phyloP scores from a whole-genome alignment of 2,797 vertebrate genomes.

The Lutjanus campechanus region DNA sequence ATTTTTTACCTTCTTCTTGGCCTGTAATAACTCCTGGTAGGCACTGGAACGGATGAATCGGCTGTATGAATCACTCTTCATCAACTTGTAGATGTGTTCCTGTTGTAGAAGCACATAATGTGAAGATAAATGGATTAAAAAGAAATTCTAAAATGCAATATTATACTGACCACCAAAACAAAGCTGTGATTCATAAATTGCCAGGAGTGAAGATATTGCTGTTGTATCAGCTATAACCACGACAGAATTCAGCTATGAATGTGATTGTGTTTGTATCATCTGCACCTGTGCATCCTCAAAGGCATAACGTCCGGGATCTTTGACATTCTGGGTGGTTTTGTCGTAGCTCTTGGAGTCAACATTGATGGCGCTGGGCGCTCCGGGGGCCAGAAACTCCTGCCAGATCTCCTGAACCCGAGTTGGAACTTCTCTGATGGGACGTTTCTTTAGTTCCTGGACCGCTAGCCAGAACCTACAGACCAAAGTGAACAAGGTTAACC shows the following conservation, averaged over 20 bases:
- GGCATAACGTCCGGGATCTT: slow-evolving; percentile 95
- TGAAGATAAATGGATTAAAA: neutral
- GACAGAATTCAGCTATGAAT: neutral
- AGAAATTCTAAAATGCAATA: neutral
- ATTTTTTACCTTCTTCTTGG: slow-evolving; percentile 94
- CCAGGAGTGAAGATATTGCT: neutral
- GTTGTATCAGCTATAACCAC: neutral
- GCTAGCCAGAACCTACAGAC: slow-evolving; percentile 94
- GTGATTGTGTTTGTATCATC: neutral
- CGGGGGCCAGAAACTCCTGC: slow-evolving; percentile 96
- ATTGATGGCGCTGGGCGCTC: slow-evolving; percentile 97
- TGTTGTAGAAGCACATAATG: slow-evolving; percentile 70
- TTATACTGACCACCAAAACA: neutral
- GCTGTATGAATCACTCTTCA: slow-evolving; percentile 99
- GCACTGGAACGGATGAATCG: slow-evolving; percentile 99
- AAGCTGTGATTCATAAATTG: slow-evolving; percentile 15
- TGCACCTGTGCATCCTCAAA: slow-evolving; percentile 97
- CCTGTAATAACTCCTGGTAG: slow-evolving; percentile 99
- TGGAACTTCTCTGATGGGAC: slow-evolving; percentile 94
- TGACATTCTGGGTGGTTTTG: slow-evolving; percentile 97
- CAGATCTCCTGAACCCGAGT: slow-evolving; percentile 96
- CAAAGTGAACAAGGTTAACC: neutral
- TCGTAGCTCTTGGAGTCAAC: slow-evolving; percentile 97
- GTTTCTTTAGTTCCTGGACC: slow-evolving; percentile 96
- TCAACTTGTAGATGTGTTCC: slow-evolving; percentile 99